A percentile compares a stretch with the other conserved stretches of the same genome.
phyloP scores from a whole-genome alignment of 2,797 vertebrate species.

The Oophaga sylvatica region DNA sequence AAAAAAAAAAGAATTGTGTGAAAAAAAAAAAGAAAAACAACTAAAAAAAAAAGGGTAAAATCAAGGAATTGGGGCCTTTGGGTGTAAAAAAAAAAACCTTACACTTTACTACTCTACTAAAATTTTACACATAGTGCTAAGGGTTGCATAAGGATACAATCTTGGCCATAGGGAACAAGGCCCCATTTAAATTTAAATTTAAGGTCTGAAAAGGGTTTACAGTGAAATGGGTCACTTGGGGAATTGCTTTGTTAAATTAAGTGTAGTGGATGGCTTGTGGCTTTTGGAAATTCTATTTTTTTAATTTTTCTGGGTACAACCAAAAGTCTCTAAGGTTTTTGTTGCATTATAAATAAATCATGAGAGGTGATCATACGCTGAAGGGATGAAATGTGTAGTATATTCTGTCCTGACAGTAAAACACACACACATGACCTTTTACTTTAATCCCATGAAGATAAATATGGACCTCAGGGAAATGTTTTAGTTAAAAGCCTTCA shows the following conservation, averaged over 20 bases:
- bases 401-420: neutral
- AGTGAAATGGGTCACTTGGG: constrained; percentile 21
- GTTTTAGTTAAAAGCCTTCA: neutral
- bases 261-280: neutral
- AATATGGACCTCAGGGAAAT: constrained; percentile 7
- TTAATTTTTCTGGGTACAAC: constrained; percentile 23
- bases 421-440: neutral
- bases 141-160: too few species aligned
- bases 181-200: too few species aligned
- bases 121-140: too few species aligned
- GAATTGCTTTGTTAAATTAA: constrained; percentile 36
- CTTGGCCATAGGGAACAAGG: neutral
- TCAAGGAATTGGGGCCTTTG: too few species aligned
- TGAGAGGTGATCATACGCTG: neutral
- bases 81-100: too few species aligned
- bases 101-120: too few species aligned
- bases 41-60: too few species aligned
- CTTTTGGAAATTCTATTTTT: constrained; percentile 13
- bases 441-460: constrained; percentile 7
- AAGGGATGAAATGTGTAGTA: neutral
- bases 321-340: constrained; percentile 33
- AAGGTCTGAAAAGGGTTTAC: constrained; percentile 46
- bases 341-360: constrained; percentile 40
- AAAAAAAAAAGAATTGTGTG: too few species aligned
- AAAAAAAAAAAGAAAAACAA: too few species aligned